Base-by-base conservation (phyloP, 2,797 vertebrate genomes). In the Triplophysa yarkandensis region DNA sequence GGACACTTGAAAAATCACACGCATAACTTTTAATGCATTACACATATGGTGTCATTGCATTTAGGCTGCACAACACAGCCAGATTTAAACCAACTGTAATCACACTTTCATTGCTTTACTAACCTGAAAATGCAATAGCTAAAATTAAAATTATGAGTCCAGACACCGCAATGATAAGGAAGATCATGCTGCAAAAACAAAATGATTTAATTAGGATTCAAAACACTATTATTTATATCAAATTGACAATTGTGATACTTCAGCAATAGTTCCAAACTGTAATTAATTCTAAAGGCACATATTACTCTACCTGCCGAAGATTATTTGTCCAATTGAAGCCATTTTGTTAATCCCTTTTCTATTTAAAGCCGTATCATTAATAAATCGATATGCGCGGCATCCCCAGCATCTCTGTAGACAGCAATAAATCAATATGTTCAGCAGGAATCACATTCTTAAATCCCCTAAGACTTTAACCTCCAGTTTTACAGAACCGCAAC, bases 71-170 rank as follows among this genome's bases (percentile, higher is more conserved):
- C 19, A 64, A 65, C 2, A 65, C 0, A 36, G 14, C 16, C 16
- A 13, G 28, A 4, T 65, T 34, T n/a, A 25, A 39, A 34, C 5
- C 46, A 4, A 52, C 21, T 32, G 1, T 46, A 46, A 44, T 77
- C 16, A 55, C 4, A 28, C 11, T 34, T 50, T 48, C 14, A 43
- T 34, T 9, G 50, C n/a, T 64, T 39, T 30, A 74, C 88, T 87
- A 79, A 92, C 91, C 82, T 73, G 89, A 61, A 67, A 92, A 87
- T 17, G 86, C 48, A 79, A 90, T 16, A 10, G 77, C 52, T 43
- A 93, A 36, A 75, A 91, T 81, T 64, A 92, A 78, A 79, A 92
- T 83, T 77, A 91, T 77, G 75, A 89, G 0, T 25, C 73, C 58
- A 0, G 82, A 23, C 19, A 91, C 76, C 1, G 89, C 0, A 61